Conservation (phyloP, 2,797 vertebrate genomes). For the Crenuchus spilurus region DNA sequence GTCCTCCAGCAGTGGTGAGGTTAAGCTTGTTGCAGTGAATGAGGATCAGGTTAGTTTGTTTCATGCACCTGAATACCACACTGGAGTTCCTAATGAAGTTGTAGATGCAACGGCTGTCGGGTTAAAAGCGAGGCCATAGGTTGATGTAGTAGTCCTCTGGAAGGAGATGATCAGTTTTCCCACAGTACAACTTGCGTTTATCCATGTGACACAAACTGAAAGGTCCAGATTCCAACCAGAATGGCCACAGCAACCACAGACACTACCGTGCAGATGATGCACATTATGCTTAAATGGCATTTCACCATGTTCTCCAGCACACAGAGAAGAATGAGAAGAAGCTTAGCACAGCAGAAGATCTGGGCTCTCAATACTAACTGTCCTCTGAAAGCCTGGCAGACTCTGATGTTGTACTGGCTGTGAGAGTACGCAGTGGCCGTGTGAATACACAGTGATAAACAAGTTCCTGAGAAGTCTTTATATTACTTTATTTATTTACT, state of each 20-base stretch:
- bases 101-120: constrained; percentile 46
- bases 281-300: constrained; percentile 57
- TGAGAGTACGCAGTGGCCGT: not conserved
- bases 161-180: constrained; percentile 62
- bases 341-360: constrained; percentile 18
- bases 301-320: constrained; percentile 57
- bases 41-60: constrained; percentile 72
- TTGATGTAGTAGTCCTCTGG: constrained; percentile 69
- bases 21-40: constrained; percentile 81
- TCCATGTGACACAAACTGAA: constrained; percentile 59
- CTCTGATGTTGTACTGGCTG: constrained; percentile 23
- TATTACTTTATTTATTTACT: not conserved
- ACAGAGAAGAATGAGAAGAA: not conserved
- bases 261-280: constrained; percentile 55
- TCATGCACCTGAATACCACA: constrained; percentile 68
- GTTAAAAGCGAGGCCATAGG: constrained; percentile 71
- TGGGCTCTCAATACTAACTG: not conserved
- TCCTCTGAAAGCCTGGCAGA: constrained; percentile 24
- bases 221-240: constrained; percentile 84
- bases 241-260: constrained; percentile 70
- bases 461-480: constrained; percentile 24
- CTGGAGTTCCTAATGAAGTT: constrained; percentile 75
- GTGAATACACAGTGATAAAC: not conserved
- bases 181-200: constrained; percentile 60
- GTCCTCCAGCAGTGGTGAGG: constrained; percentile 27